These are phyloP conservation scores for Achatina immaculata DNA, from an alignment of 1,140 invertebrate genomes.

Conservation along the genomic window DNA sequence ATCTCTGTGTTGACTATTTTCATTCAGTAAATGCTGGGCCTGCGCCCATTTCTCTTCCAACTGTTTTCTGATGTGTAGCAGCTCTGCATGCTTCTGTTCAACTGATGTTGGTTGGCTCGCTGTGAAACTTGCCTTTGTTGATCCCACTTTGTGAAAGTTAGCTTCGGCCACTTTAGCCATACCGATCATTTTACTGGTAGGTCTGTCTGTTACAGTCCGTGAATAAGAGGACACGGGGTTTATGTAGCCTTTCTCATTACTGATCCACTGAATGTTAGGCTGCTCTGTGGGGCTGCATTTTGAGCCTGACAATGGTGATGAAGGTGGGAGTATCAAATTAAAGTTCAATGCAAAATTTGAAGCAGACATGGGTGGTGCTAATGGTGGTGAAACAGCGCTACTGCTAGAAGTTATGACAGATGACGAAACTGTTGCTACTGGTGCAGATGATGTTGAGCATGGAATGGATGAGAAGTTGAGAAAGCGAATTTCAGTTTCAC, in stretches of 20 bases:
- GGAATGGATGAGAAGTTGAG: constrained; percentile 14
- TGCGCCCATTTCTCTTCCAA: neutral
- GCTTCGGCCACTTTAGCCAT: neutral
- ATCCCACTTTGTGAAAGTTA: neutral
- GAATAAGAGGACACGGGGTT: neutral
- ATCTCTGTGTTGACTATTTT: neutral
- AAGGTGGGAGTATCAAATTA: neutral
- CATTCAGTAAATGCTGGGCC: neutral
- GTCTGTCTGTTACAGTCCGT: neutral
- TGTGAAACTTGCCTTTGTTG: neutral
- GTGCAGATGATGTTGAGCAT: neutral
- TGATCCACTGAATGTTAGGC: neutral
- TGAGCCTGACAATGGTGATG: neutral
- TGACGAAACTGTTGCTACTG: neutral
- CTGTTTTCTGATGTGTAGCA: no score
- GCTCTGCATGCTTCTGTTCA: neutral
- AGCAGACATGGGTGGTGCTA: neutral
- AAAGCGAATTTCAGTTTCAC: constrained; percentile 30
- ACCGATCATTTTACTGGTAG: neutral
- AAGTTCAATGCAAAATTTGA: neutral
- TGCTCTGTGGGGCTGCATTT: neutral
- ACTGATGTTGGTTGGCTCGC: neutral
- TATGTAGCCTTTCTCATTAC: neutral
- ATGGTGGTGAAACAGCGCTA: neutral
- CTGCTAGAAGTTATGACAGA: neutral